These are phyloP conservation scores for Sula dactylatra DNA, from an alignment of 2,113 vertebrate species.

Conservation along the genomic window DNA sequence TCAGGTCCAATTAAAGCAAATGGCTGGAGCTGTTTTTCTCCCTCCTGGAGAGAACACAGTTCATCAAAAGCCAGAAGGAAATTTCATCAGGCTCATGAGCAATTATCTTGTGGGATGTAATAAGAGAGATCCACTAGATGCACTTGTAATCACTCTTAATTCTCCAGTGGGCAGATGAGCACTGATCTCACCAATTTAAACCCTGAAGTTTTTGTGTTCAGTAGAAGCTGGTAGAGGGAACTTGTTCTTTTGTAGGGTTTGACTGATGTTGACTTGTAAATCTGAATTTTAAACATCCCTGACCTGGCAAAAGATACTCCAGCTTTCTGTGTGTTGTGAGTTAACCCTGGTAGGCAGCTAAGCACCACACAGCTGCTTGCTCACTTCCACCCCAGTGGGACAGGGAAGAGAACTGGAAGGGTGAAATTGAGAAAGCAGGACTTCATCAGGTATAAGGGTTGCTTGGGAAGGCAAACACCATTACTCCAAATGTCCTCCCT, in stretches of 20 bases:
- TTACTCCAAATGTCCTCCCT: neutral
- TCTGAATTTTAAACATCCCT: neutral
- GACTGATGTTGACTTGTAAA: neutral
- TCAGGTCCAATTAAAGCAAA: slow-evolving; percentile 59
- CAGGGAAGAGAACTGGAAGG: neutral
- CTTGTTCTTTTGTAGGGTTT: neutral
- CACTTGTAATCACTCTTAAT: slow-evolving; percentile 14
- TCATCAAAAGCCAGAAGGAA: slow-evolving; percentile 52
- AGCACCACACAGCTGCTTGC: neutral
- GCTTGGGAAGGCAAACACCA: neutral
- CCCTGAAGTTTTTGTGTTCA: neutral
- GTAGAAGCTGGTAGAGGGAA: neutral
- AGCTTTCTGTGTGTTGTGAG: neutral
- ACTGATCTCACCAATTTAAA: neutral
- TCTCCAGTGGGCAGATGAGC: neutral
- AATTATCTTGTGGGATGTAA: slow-evolving; percentile 48
- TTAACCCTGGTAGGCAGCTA: neutral
- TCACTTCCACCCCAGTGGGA: neutral
- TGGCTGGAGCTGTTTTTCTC: slow-evolving; percentile 54
- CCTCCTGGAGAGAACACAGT: slow-evolving; percentile 36
- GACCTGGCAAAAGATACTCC: neutral
- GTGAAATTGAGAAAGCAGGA: neutral
- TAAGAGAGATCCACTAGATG: neutral
- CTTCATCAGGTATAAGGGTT: neutral
- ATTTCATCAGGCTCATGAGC: slow-evolving; percentile 32